A percentile compares a stretch with the other conserved stretches of the same genome.
Evolutionary conservation across 2,113 vertebrate species (phyloP).

Genomic region (Haemorhous mexicanus): DNA sequence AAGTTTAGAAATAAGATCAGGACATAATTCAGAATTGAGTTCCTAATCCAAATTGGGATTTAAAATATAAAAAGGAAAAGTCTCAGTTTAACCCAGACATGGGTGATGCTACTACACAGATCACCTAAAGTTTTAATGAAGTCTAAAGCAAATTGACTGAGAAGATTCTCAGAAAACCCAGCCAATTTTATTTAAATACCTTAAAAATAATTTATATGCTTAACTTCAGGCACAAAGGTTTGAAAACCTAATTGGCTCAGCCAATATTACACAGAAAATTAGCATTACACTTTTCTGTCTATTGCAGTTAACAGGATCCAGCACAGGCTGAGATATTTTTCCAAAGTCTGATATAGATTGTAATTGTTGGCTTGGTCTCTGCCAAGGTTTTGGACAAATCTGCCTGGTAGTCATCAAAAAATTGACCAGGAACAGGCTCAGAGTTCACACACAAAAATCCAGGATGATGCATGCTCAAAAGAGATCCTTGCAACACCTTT

Average conservation of each 20-base stretch:
- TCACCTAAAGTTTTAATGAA: slow-evolving; percentile 47
- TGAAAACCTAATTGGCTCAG: slow-evolving; percentile 33
- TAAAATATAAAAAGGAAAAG: slow-evolving; percentile 15
- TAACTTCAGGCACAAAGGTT: slow-evolving; percentile 46
- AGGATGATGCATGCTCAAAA: background rate
- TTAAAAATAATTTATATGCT: slow-evolving; percentile 57
- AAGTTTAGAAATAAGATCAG: slow-evolving; percentile 33
- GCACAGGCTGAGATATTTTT: background rate
- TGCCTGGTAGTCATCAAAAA: background rate
- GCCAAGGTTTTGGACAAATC: background rate
- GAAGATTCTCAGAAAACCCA: background rate
- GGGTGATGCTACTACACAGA: background rate
- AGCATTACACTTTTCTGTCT: background rate
- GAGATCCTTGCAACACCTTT: background rate
- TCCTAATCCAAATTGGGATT: slow-evolving; percentile 56
- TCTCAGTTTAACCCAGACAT: background rate
- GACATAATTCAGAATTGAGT: slow-evolving; percentile 36
- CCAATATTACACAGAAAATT: slow-evolving; percentile 9
- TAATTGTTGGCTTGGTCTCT: background rate
- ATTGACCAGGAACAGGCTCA: background rate
- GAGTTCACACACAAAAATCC: background rate
- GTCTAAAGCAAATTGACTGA: slow-evolving; percentile 28
- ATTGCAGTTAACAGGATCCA: background rate
- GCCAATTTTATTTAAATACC: slow-evolving; percentile 35
- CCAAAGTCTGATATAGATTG: background rate